A percentile compares a stretch with the other conserved stretches of the same genome.
Conservation (phyloP, 1,140 invertebrate genomes). For the Lithobius niger region DNA sequence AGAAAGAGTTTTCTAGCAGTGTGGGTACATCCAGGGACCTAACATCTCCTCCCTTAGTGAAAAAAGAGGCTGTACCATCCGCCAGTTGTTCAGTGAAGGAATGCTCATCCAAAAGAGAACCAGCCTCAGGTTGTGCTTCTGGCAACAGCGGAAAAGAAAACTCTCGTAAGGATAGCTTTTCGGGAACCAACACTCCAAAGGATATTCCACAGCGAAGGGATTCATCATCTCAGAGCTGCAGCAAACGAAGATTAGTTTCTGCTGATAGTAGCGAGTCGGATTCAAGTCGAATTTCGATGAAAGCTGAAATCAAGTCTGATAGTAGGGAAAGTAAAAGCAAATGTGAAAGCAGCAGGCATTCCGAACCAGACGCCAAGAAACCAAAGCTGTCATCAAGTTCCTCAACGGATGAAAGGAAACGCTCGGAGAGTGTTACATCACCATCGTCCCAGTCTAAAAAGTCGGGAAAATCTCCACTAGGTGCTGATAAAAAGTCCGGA, state of each 20-base stretch:
- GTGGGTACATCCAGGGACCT: too few species aligned
- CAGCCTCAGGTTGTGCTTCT: slow-evolving; percentile 1
- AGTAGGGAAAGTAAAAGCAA: slow-evolving; percentile 12
- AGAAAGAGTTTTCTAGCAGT: too few species aligned
- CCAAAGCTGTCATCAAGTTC: slow-evolving; percentile 39
- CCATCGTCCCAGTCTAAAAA: neutral
- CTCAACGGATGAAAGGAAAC: slow-evolving; percentile 13
- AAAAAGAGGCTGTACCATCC: too few species aligned
- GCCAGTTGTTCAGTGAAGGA: slow-evolving; percentile 19
- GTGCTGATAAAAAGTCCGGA: neutral
- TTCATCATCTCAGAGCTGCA: slow-evolving; percentile 28
- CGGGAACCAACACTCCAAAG: too few species aligned
- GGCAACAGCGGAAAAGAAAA: slow-evolving; percentile 20
- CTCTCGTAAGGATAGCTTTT: too few species aligned
- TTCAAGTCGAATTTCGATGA: slow-evolving; percentile 8
- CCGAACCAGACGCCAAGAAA: slow-evolving; percentile 51
- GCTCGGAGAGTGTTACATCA: neutral
- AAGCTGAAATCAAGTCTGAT: slow-evolving; percentile 22
- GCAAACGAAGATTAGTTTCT: slow-evolving; percentile 58
- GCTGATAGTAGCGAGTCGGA: slow-evolving; percentile 49
- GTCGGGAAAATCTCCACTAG: neutral
- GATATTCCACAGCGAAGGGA: neutral
- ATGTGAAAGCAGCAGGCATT: slow-evolving; percentile 2
- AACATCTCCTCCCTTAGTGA: too few species aligned
- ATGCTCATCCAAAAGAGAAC: slow-evolving; percentile 28